Evolutionary conservation across 2,888 invertebrate species (phyloP), one percentile per base, ranked within the genome.

Genomic region (Philopedon plagiatum): DNA sequence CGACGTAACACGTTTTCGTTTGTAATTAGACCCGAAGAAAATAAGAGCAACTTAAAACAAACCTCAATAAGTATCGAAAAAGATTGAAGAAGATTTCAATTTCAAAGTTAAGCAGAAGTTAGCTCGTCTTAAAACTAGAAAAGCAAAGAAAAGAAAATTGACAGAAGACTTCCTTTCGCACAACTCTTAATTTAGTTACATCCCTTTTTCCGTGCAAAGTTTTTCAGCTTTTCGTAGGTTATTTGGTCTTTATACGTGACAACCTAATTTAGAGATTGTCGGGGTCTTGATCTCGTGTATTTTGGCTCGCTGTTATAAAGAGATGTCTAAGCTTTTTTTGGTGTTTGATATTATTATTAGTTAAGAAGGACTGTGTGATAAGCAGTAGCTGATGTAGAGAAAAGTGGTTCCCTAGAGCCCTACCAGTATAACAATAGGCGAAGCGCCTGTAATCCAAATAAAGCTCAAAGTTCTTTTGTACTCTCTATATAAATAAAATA

Each of bases 101-200:
- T 54, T 54, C 15, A 54, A 54, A 54, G 29, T 54, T 54, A 29
- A 29, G 11, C 51, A 29, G 29, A 54, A 54, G 51, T 54, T 54
- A 29, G 29, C 19, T 63, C 51, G 46, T 63, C 23, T 34, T 19
- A 49, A 51, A 34, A 49, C 49, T 51, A 57, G 69, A 56, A 68
- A 68, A 39, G 61, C 51, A 56, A 54, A 56, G 37, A 69, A 68
- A 62, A 49, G 69, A 54, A 69, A 69, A 69, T 69, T 69, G 69
- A 69, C 69, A 61, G 61, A 41, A 56, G 56, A 69, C 62, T 69
- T 54, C 51, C 54, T 56, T 56, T 57, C 62, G 62, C 41, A 63
- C 69, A 69, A 69, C 56, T 69, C 62, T 69, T 69, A 69, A 69
- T 69, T 69, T 62, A 63, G 58, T 69, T 69, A 69, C 69, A 51